Evolutionary conservation across 2,888 invertebrate species (phyloP).

Genomic region (Archips xylosteana): DNA sequence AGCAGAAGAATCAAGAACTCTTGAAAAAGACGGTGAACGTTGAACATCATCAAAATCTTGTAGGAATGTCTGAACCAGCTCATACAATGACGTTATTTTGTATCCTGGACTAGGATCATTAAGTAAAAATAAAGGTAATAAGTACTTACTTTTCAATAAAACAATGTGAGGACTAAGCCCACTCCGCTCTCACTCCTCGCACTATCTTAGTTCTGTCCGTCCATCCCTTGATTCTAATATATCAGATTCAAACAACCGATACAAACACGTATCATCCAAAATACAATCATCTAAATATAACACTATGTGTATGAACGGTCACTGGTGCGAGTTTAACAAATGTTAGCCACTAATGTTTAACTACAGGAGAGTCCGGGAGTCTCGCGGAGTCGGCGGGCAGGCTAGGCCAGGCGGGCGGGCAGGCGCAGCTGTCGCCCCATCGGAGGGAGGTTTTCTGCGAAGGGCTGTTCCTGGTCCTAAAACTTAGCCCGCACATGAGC

Average conservation of each 20-base stretch:
- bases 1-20: not conserved
- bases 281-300: constrained; percentile 56
- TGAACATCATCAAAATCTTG: not conserved
- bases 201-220: constrained; percentile 28
- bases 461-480: constrained; percentile 98
- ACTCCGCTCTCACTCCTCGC: constrained; percentile 14
- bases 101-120: not conserved
- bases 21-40: not conserved
- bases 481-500: constrained; percentile 98
- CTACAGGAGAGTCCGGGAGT: constrained; percentile 39
- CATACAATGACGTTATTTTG: not conserved
- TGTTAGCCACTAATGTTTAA: constrained; percentile 30
- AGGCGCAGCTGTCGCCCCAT: constrained; percentile 96
- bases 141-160: constrained; percentile 32
- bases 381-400: constrained; percentile 32
- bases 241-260: constrained; percentile 44
- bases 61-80: not conserved
- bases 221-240: constrained; percentile 2
- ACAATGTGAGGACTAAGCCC: constrained; percentile 7
- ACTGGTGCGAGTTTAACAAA: constrained; percentile 45
- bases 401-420: constrained; percentile 42
- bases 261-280: constrained; percentile 60
- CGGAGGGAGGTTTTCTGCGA: constrained; percentile 98
- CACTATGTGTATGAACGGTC: constrained; percentile 51
- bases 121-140: not conserved